Base-by-base conservation (phyloP, 1,140 invertebrate species). In the Hirudo medicinalis region DNA sequence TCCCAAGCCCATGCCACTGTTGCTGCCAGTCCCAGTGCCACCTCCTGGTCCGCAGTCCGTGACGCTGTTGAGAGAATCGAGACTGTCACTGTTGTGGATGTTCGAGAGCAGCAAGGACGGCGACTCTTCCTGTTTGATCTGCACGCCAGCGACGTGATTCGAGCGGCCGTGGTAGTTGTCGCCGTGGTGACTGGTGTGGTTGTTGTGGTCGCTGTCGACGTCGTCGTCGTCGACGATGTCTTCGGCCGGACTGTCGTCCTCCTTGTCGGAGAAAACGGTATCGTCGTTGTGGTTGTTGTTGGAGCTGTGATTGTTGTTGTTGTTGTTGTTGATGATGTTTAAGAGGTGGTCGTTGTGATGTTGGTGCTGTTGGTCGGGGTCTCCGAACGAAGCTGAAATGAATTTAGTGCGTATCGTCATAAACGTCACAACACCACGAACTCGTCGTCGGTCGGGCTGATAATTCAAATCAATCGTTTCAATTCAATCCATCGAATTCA, bases 221-320 rank as follows among this genome's bases (percentile, higher is more conserved):
- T 63, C 57, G 9, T 32, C 22, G 22, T 32, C 57, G 57, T 32
- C 29, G 11, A 8, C 57, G 57, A 25, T 36, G n/a, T 70, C 53
- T 27, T 54, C 69, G 54, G 40, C 54, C n/a, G 25, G 55, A n/a
- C 27, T 67, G 43, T 22, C n/a, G 57, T 49, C 70, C 15, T 74
- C 73, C 57, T 74, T 69, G 54, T 67, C 54, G 36, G 32, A 40
- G 57, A 29, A 40, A 29, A 29, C 53, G 54, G 67, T 60, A 20
- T 74, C 57, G 25, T 60, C 67, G 63, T 68, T 71, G n/a, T 71
- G 43, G 32, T 71, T 72, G 67, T 69, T 72, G 72, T 71, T 70
- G 71, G 43, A 27, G 60, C 29, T 67, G 49, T 67, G 27, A 43
- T 68, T 68, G 71, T 67, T 68, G 20, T n/a, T 25, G 36, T 40